Percentiles rank a stretch among this genome's conserved stretches.
phyloP scores from a whole-genome alignment of 2,888 invertebrate genomes.

The Mythimna ferrago region DNA sequence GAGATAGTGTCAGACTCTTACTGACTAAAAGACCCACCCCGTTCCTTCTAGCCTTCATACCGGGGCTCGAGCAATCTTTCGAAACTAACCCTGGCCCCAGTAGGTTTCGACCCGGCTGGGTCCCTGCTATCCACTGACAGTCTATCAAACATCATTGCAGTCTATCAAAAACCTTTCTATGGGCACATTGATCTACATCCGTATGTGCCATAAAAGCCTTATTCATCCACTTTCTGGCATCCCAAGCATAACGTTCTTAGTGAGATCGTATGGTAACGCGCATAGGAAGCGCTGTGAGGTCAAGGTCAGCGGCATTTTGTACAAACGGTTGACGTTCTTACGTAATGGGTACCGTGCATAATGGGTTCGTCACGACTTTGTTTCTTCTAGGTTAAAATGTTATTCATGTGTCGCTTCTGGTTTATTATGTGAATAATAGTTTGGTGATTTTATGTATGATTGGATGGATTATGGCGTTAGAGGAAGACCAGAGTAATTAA shows the following conservation, averaged over 20 bases:
- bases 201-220: neutral
- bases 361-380: conserved; percentile 50
- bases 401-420: conserved; percentile 23
- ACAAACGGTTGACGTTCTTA: conserved; percentile 42
- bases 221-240: neutral
- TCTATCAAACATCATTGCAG: too few relatives aligned
- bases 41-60: too few relatives aligned
- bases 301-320: conserved; percentile 46
- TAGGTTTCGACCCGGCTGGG: too few relatives aligned
- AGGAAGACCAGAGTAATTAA: neutral
- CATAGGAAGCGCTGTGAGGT: conserved; percentile 29
- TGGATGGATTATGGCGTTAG: neutral
- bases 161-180: neutral
- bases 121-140: too few relatives aligned
- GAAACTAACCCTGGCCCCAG: too few relatives aligned
- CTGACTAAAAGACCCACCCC: too few relatives aligned
- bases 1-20: too few relatives aligned
- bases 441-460: neutral
- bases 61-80: too few relatives aligned
- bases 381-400: conserved; percentile 38
- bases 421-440: neutral
- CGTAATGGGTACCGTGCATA: conserved; percentile 43
- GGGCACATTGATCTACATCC: neutral
- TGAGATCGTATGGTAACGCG: conserved; percentile 4
- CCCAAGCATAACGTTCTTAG: neutral